These are phyloP conservation scores for Fratercula arctica DNA, from an alignment of 2,797 vertebrate genomes.

Conservation along the genomic window DNA sequence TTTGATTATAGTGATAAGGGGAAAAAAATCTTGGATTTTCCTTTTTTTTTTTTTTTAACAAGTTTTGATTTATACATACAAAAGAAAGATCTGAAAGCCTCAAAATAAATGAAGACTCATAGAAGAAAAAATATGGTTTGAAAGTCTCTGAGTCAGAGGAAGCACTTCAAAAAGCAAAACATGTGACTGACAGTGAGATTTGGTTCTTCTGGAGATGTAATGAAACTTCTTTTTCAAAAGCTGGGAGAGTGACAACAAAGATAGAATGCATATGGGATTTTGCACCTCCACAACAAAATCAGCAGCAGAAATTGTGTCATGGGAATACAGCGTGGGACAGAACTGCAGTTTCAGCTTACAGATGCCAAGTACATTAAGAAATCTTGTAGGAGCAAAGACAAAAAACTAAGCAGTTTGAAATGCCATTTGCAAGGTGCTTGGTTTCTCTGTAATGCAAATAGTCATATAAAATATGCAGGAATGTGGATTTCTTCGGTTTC, in stretches of 20 bases:
- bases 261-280: not conserved
- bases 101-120: not conserved
- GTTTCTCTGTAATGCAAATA: constrained; percentile 58
- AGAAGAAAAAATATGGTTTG: not conserved
- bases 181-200: not conserved
- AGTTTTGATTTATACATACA: not conserved
- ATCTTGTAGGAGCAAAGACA: not conserved
- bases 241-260: not conserved
- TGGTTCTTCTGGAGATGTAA: not conserved
- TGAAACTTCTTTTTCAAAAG: not conserved
- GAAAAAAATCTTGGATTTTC: not conserved
- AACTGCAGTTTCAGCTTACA: not conserved
- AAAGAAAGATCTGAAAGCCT: not conserved
- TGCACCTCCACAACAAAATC: not conserved
- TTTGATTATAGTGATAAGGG: not conserved
- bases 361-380: not conserved
- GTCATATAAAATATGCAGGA: constrained; percentile 64
- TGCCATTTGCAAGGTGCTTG: constrained; percentile 51
- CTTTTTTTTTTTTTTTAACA: not conserved
- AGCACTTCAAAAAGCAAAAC: not conserved
- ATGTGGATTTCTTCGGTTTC: constrained; percentile 56
- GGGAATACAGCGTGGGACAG: not conserved
- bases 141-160: not conserved
- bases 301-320: not conserved
- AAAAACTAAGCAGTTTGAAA: constrained; percentile 19